A percentile compares a stretch with the other conserved stretches of the same genome.
These are phyloP conservation scores for Epirrhoe tristata DNA, from an alignment of 2,888 invertebrate species.

Conservation along the genomic window DNA sequence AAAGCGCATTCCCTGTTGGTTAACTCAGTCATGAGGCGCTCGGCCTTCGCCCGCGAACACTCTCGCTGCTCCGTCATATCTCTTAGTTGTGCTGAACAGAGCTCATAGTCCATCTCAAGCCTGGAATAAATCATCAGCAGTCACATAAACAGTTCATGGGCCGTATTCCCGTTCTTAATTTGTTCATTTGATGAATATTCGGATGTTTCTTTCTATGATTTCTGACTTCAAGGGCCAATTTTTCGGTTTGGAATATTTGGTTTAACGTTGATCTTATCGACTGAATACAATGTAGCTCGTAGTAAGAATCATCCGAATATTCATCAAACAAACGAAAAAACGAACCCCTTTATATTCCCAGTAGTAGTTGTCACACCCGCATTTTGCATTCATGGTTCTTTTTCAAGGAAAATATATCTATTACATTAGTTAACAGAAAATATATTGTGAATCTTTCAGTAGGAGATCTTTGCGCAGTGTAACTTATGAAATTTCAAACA, in stretches of 20 bases:
- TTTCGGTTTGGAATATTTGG: too few species aligned
- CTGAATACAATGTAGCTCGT: too few species aligned
- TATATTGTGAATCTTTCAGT: neutral
- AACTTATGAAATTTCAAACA: too few species aligned
- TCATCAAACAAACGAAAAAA: too few species aligned
- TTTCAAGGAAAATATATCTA: neutral
- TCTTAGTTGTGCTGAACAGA: constrained; percentile 84
- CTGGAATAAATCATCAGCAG: constrained; percentile 54
- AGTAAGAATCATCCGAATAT: too few species aligned
- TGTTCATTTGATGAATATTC: too few species aligned
- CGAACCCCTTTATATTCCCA: too few species aligned
- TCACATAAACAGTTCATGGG: neutral
- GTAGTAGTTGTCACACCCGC: neutral
- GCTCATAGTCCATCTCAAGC: constrained; percentile 87
- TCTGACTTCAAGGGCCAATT: too few species aligned
- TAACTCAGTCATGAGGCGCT: constrained; percentile 70
- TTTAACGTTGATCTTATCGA: too few species aligned
- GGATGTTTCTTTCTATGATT: too few species aligned
- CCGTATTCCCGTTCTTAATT: too few species aligned
- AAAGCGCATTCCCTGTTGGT: constrained; percentile 78
- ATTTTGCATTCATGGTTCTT: neutral
- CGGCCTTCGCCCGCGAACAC: constrained; percentile 82
- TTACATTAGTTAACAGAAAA: neutral
- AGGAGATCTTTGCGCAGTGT: too few species aligned
- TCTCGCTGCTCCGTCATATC: constrained; percentile 86